phyloP scores from a whole-genome alignment of 2,113 vertebrate genomes.

The Lynx canadensis region DNA sequence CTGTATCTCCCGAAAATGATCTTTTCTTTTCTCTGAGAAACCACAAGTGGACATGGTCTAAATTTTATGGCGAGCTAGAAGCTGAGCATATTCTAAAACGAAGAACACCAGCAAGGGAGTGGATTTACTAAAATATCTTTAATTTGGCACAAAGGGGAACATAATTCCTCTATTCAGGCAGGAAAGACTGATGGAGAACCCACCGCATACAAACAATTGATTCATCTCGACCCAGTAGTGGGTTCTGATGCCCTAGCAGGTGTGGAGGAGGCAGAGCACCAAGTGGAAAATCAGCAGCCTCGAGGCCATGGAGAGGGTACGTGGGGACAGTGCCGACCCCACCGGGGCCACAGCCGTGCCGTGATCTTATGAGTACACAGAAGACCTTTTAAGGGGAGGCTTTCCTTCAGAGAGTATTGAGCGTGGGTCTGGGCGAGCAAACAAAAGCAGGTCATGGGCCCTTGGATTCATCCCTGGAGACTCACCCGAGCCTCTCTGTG shows the following conservation, averaged over 20 bases:
- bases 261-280: fast-evolving
- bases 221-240: fast-evolving
- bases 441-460: fast-evolving
- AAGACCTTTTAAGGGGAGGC: background rate
- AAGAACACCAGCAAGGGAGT: background rate
- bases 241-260: fast-evolving
- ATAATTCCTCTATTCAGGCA: background rate
- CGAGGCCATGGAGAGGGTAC: fast-evolving
- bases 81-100: background rate
- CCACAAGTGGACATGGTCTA: background rate
- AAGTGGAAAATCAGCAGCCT: background rate
- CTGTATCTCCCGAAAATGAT: background rate
- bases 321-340: too few relatives aligned
- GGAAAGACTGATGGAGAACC: background rate
- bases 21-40: background rate
- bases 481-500: background rate
- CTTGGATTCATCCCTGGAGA: fast-evolving
- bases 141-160: background rate
- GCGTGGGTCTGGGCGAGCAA: fast-evolving
- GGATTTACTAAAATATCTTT: background rate
- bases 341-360: fast-evolving
- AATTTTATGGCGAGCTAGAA: background rate
- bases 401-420: background rate
- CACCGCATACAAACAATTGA: fast-evolving
- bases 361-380: fast-evolving